Percentiles rank a stretch among this genome's conserved stretches.
These are phyloP conservation scores for Sarcophaga carnaria DNA, from an alignment of 2,888 invertebrate genomes.

Conservation along the genomic window DNA sequence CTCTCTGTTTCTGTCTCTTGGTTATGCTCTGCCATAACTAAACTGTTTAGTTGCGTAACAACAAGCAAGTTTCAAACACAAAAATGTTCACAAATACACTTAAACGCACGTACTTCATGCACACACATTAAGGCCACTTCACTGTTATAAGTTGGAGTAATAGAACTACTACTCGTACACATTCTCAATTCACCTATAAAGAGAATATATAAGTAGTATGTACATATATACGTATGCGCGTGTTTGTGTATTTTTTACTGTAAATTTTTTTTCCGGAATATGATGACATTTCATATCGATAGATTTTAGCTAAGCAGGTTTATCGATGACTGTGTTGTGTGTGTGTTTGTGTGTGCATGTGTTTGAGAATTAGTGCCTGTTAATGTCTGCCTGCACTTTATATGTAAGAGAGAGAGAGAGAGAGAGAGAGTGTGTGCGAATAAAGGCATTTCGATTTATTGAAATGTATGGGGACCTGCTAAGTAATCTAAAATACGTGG, in stretches of 20 bases:
- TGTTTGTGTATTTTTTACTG: slow-evolving; percentile 6
- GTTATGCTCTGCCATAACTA: neutral
- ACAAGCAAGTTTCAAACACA: slow-evolving; percentile 18
- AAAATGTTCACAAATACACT: neutral
- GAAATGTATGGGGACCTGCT: slow-evolving; percentile 39
- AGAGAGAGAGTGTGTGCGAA: neutral
- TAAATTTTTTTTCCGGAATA: slow-evolving; percentile 43
- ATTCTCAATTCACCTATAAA: slow-evolving; percentile 16
- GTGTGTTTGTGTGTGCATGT: slow-evolving; percentile 8
- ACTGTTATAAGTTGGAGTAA: neutral
- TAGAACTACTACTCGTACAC: neutral
- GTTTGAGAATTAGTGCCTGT: neutral
- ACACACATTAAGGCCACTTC: neutral
- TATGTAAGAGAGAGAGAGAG: neutral
- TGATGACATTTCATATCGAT: slow-evolving; percentile 55
- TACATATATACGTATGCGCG: neutral
- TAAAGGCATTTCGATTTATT: neutral
- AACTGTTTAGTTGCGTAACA: slow-evolving; percentile 50
- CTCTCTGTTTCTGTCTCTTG: neutral
- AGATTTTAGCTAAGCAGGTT: neutral
- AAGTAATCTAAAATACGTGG: slow-evolving; percentile 9
- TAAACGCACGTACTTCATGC: neutral
- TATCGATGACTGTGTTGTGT: neutral
- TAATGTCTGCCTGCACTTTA: neutral
- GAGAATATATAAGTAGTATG: slow-evolving; percentile 41